Evolutionary conservation across 1,140 invertebrate species (phyloP), one percentile per base, ranked within the genome.

Genomic region (Parapsyche elsis): DNA sequence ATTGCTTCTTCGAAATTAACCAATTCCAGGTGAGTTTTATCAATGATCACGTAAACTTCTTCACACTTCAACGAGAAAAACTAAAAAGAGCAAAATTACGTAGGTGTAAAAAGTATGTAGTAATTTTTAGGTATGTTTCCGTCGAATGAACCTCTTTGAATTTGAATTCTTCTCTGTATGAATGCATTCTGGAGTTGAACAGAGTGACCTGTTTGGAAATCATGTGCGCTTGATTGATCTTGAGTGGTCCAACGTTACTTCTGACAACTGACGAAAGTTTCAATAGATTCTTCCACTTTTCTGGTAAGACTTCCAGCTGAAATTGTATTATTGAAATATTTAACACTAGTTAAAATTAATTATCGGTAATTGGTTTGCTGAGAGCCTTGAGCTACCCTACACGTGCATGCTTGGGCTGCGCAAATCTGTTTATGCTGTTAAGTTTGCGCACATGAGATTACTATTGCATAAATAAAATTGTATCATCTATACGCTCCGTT

Each of bases 231-330:
- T 93, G 91, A 49, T 91, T 89, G 5, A 91, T 89, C 84, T 92
- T 91, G 80, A 96, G 90, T 26, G 97, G 96, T 10, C 93, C 94
- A 45, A 98, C 95, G 26, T 93, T 90, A 86, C 97, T 95, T 86
- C 97, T 97, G n/a, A 95, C 92, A 71, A 93, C 92, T 5, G 94
- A 92, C 5, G 94, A 93, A 80, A 90, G 84, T 87, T 97, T 97
- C 86, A 98, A 96, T n/a, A 95, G 91, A 80, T 93, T 94, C 38
- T 88, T 91, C 97, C 97, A 99, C 83, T 92, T 92, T 83, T 97
- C 95, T 0, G 97, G 97, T 30, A 99, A 87, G 84, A 95, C 93
- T 87, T 93, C 88, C 49, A 92, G 84, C 87, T 92, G 87, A 79
- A 90, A 67, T 19, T 67, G 21, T 4, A 67, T 7, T 2, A 21